Conservation (phyloP, 2,888 invertebrate genomes). For the Polietes domitor region DNA sequence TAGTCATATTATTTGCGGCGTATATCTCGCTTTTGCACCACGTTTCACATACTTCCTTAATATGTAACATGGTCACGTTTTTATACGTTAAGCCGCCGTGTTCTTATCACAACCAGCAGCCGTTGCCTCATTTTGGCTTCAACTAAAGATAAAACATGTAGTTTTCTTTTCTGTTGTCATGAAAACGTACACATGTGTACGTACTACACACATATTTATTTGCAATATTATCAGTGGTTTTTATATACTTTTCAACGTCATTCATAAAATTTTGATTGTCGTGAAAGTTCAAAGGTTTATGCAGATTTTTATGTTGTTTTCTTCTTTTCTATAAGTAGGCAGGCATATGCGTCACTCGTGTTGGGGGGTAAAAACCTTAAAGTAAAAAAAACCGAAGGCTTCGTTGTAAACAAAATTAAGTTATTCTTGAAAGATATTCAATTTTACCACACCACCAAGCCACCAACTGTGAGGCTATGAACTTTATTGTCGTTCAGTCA, state of each 20-base stretch:
- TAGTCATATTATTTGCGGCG: background rate
- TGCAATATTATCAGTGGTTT: background rate
- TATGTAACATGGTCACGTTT: conserved; percentile 29
- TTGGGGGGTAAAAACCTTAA: background rate
- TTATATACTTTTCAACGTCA: conserved; percentile 13
- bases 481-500: too few species aligned
- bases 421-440: too few species aligned
- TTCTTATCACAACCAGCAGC: conserved; percentile 4
- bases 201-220: background rate
- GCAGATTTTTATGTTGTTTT: conserved; percentile 13
- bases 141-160: background rate
- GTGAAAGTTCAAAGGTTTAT: conserved; percentile 27
- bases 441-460: too few species aligned
- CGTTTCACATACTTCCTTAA: conserved; percentile 13
- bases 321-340: background rate
- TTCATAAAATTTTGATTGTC: conserved; percentile 19
- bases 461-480: too few species aligned
- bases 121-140: background rate
- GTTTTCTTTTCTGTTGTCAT: too few species aligned
- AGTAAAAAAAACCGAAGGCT: background rate
- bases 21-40: background rate
- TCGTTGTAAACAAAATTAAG: too few species aligned
- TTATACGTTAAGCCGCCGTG: background rate
- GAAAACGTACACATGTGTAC: too few species aligned
- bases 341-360: conserved; percentile 1